phyloP scores from a whole-genome alignment of 2,797 vertebrate species.

The Galaxias olidus region DNA sequence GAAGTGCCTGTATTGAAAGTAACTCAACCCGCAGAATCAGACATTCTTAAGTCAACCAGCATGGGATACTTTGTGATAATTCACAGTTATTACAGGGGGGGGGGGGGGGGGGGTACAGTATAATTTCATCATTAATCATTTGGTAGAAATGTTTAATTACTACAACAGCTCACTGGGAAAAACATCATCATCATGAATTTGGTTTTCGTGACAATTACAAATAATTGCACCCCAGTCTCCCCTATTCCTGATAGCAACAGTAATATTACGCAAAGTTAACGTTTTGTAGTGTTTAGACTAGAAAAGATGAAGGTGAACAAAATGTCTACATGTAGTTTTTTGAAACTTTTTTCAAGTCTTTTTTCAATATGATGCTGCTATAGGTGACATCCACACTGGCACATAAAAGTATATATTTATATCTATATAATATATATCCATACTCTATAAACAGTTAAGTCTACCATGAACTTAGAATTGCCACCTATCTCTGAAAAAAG shows the following conservation, averaged over 20 bases:
- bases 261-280: slow-evolving; percentile 79
- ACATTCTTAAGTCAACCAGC: no score
- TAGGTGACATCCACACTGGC: slow-evolving; percentile 84
- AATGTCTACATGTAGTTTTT: slow-evolving; percentile 72
- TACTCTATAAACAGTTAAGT: slow-evolving; percentile 84
- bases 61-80: no score
- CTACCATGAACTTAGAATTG: slow-evolving; percentile 80
- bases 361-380: slow-evolving; percentile 80
- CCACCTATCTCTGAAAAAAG: slow-evolving; percentile 67
- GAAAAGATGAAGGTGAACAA: slow-evolving; percentile 73
- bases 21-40: no score
- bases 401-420: slow-evolving; percentile 87
- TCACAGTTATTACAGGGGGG: no score
- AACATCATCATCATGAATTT: no score
- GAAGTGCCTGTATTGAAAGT: no score
- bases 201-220: neutral
- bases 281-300: slow-evolving; percentile 75
- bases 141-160: no score
- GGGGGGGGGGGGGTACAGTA: no score
- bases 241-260: slow-evolving; percentile 79
- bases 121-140: no score
- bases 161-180: no score
- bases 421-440: slow-evolving; percentile 86
- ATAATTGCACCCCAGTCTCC: slow-evolving; percentile 72
- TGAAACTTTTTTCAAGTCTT: slow-evolving; percentile 53